phyloP scores from a whole-genome alignment of 37 sponge, comb jelly and placozoan genomes.

The Eunapius fragilis region DNA sequence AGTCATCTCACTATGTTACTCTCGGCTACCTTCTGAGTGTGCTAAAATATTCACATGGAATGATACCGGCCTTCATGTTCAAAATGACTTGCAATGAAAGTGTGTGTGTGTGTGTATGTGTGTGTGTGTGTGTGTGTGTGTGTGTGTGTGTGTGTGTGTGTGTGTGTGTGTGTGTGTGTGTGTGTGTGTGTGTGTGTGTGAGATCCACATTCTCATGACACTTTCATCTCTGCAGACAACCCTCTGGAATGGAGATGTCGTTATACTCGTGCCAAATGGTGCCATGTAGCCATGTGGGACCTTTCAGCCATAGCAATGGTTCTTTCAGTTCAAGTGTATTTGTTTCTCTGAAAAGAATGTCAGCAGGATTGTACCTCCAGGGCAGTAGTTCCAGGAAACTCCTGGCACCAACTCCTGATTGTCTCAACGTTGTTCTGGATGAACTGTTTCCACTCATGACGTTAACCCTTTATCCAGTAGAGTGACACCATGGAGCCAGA shows the following conservation, averaged over 20 bases:
- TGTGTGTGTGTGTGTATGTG: no score
- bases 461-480: conserved; percentile 8
- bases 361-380: conserved; percentile 9
- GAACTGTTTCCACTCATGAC: conserved; percentile 29
- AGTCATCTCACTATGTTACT: no score
- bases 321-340: neutral
- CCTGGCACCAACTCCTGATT: conserved; percentile 2
- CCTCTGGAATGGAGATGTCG: neutral
- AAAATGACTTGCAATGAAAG: neutral
- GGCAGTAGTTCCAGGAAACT: conserved; percentile 5
- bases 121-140: no score
- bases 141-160: no score
- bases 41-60: conserved; percentile 16
- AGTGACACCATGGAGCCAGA: conserved; percentile 5
- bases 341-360: conserved; percentile 10
- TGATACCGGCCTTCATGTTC: neutral
- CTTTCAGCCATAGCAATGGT: neutral
- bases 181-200: no score
- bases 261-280: neutral
- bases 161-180: no score
- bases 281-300: neutral
- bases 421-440: neutral
- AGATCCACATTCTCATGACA: neutral
- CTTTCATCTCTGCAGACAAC: neutral
- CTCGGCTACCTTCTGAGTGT: neutral